These are phyloP conservation scores for Dendrophyllia cribrosa DNA, from an alignment of 64 coral and sea anemone species.

Conservation along the genomic window DNA sequence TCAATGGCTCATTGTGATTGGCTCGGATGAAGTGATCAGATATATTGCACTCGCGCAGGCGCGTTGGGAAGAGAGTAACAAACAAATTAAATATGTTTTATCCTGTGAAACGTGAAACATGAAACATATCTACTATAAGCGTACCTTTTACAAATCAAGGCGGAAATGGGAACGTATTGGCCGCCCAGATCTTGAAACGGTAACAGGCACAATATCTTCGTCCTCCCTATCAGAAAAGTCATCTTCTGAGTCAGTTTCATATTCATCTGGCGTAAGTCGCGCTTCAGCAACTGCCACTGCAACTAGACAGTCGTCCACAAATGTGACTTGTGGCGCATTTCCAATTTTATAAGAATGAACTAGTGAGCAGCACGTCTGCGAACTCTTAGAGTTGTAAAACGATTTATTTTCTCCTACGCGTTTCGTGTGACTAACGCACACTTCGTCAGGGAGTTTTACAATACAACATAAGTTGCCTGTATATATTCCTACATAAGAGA, in stretches of 20 bases:
- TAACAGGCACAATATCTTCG: conserved; percentile 3
- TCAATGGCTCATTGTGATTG: conserved; percentile 21
- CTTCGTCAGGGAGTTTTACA: no score
- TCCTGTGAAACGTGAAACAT: not conserved
- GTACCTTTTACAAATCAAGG: not conserved
- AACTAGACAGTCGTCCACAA: not conserved
- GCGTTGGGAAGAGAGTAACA: conserved; percentile 25
- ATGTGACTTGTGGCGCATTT: not conserved
- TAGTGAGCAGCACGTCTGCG: no score
- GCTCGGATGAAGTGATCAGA: conserved; percentile 1
- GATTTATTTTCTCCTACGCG: no score
- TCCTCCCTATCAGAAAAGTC: conserved; percentile 8
- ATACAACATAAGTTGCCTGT: no score
- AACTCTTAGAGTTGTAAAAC: no score
- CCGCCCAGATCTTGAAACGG: conserved; percentile 8
- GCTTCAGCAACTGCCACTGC: conserved; percentile 7
- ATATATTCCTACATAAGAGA: no score
- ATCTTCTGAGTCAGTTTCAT: conserved; percentile 13
- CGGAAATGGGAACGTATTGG: not conserved
- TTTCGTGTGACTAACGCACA: no score
- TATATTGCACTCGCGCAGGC: not conserved
- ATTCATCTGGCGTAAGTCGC: not conserved
- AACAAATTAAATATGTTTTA: conserved; percentile 13
- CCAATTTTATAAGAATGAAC: not conserved
- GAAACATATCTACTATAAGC: not conserved